phyloP scores from a whole-genome alignment of 1,140 invertebrate species.

The Arctopsyche grandis region DNA sequence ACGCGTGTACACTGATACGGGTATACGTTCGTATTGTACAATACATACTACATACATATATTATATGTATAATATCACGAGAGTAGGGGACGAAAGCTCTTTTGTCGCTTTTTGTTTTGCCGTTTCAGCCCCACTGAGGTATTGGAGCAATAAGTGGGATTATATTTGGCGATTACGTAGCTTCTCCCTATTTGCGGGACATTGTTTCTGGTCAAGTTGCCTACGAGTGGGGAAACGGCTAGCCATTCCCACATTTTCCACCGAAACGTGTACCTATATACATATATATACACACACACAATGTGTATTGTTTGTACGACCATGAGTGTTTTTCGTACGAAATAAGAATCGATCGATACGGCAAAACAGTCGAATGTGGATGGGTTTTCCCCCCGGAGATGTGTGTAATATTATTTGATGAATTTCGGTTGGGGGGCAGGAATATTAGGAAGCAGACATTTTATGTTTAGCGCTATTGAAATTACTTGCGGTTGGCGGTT shows the following conservation, averaged over 20 bases:
- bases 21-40: no score
- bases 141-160: slow-evolving; percentile 26
- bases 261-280: neutral
- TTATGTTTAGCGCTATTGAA: no score
- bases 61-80: no score
- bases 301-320: neutral
- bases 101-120: slow-evolving; percentile 18
- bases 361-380: no score
- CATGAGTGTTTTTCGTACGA: neutral
- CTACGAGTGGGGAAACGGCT: neutral
- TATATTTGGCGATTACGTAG: slow-evolving; percentile 23
- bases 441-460: no score
- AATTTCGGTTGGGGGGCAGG: no score
- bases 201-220: slow-evolving; percentile 5
- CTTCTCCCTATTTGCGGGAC: slow-evolving; percentile 6
- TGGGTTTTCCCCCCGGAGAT: no score
- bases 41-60: no score
- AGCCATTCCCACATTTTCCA: neutral
- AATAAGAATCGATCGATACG: no score
- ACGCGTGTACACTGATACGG: no score
- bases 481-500: no score
- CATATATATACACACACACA: neutral
- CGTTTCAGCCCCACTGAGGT: neutral
- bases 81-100: neutral
- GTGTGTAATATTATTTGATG: no score